Conservation (phyloP, 2,888 invertebrate species). For the Calameuta pallipes region DNA sequence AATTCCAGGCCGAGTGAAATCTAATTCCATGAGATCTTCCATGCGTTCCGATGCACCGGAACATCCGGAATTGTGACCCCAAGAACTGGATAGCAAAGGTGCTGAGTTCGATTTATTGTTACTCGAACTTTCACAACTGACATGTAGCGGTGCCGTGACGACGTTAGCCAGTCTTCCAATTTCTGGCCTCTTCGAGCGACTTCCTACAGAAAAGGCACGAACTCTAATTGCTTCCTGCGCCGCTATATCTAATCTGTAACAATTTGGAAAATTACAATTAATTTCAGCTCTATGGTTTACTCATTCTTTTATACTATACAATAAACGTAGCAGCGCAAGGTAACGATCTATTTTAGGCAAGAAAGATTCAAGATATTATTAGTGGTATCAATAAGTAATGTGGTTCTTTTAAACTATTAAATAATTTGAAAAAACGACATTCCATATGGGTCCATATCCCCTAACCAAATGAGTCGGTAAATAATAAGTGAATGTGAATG, state of each 20-base stretch:
- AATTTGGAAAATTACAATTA: slow-evolving; percentile 21
- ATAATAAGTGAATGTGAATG: no score
- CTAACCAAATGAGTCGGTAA: no score
- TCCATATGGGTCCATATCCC: no score
- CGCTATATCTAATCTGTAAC: slow-evolving; percentile 59
- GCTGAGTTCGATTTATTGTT: slow-evolving; percentile 76
- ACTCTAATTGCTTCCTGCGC: slow-evolving; percentile 69
- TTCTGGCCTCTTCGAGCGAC: slow-evolving; percentile 70
- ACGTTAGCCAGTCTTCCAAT: slow-evolving; percentile 55
- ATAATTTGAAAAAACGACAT: no score
- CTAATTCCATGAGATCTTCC: slow-evolving; percentile 87
- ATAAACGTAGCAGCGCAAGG: no score
- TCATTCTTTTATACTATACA: neutral
- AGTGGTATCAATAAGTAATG: no score
- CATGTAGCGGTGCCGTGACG: slow-evolving; percentile 51
- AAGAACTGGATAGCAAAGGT: slow-evolving; percentile 72
- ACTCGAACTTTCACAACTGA: slow-evolving; percentile 50
- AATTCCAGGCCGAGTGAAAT: slow-evolving; percentile 70
- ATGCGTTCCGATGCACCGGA: slow-evolving; percentile 72
- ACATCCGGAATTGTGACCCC: slow-evolving; percentile 65
- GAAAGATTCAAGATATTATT: no score
- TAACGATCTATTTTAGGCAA: no score
- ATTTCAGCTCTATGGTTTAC: neutral
- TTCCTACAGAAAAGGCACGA: slow-evolving; percentile 83
- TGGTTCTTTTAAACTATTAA: no score